These are phyloP conservation scores for Eospalax fontanierii DNA, from an alignment of 2,797 vertebrate genomes.

Conservation along the genomic window DNA sequence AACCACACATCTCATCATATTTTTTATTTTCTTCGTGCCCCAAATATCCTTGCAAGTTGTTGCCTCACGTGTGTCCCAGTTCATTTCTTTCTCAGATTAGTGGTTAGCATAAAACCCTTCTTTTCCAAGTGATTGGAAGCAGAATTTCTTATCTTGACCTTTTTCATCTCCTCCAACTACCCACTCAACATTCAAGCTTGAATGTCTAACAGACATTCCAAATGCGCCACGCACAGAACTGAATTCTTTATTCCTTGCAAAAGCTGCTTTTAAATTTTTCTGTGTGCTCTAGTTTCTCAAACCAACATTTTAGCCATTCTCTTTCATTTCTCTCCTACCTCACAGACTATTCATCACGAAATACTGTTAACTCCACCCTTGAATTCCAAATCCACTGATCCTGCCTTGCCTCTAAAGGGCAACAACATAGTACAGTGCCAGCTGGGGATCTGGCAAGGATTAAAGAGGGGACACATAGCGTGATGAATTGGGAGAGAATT, in stretches of 20 bases:
- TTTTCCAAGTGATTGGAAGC: background rate
- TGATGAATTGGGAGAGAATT: constrained; percentile 4
- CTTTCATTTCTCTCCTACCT: background rate
- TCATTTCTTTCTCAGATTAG: constrained; percentile 1
- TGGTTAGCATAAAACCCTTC: background rate
- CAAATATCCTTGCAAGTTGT: background rate
- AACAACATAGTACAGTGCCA: background rate
- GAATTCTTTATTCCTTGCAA: background rate
- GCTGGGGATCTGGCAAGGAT: background rate
- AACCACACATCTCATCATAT: background rate
- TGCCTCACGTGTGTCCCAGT: background rate
- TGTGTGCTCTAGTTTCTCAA: background rate
- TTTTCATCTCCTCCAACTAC: background rate
- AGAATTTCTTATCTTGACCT: background rate
- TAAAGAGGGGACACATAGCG: background rate
- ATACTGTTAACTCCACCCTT: background rate
- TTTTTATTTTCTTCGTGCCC: background rate
- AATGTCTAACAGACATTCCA: background rate
- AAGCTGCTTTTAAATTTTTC: constrained; percentile 31
- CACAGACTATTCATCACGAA: constrained; percentile 15
- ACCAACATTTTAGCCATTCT: background rate
- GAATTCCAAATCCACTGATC: background rate
- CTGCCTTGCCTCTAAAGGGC: background rate
- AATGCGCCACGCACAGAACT: background rate
- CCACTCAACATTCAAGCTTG: background rate